Conservation (phyloP, 2,888 invertebrate genomes). For the Coleophora flavipennella region DNA sequence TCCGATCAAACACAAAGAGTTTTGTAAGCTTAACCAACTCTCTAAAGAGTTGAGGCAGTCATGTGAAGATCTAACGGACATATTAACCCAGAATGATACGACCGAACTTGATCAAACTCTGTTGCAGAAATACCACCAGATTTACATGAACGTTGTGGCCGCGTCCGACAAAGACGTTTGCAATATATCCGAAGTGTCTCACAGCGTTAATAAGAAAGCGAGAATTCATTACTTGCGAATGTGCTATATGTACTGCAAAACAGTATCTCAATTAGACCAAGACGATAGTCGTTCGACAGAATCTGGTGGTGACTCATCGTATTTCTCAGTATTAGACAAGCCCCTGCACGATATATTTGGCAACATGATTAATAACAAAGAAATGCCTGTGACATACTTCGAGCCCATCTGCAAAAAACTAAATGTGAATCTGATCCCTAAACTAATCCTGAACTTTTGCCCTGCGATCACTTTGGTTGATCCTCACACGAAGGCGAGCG, state of each 20-base stretch:
- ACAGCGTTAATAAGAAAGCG: constrained; percentile 46
- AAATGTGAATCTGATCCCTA: constrained; percentile 82
- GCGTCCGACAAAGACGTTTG: constrained; percentile 62
- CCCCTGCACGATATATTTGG: constrained; percentile 76
- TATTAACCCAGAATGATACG: constrained; percentile 33
- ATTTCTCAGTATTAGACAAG: constrained; percentile 66
- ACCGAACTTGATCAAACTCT: constrained; percentile 39
- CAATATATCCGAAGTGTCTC: constrained; percentile 50
- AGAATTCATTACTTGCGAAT: constrained; percentile 64
- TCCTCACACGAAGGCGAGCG: constrained; percentile 45
- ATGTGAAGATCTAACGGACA: constrained; percentile 59
- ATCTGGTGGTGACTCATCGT: constrained; percentile 38
- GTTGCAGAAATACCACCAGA: constrained; percentile 59
- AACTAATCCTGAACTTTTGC: constrained; percentile 80
- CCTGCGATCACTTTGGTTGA: constrained; percentile 72
- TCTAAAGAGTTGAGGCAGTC: constrained; percentile 59
- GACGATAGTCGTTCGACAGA: constrained; percentile 40
- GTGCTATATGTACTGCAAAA: constrained; percentile 73
- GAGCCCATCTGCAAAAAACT: constrained; percentile 79
- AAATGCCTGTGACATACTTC: constrained; percentile 77
- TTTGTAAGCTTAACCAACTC: constrained; percentile 59
- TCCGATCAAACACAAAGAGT: constrained; percentile 63
- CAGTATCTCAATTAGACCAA: constrained; percentile 64
- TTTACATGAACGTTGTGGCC: constrained; percentile 63
- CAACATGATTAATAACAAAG: constrained; percentile 77